These are phyloP conservation scores for Pyrochroa serraticornis DNA, from an alignment of 2,888 invertebrate species.

Conservation along the genomic window DNA sequence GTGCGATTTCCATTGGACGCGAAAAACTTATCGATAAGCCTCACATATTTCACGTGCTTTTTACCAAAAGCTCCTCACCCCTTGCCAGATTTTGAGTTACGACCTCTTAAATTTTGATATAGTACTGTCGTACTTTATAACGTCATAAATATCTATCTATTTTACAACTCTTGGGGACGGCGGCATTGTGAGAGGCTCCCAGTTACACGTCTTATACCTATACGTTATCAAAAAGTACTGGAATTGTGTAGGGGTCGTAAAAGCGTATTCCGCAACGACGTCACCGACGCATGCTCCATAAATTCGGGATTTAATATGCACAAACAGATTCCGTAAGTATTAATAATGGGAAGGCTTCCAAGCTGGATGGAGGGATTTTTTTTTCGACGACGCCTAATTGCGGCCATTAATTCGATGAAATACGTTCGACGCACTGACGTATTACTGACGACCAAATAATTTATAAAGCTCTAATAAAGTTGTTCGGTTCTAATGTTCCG, in stretches of 20 bases:
- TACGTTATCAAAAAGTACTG: too few relatives aligned
- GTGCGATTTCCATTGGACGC: background rate
- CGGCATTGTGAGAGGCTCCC: conserved; percentile 7
- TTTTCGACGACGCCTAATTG: conserved; percentile 2
- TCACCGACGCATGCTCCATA: conserved; percentile 4
- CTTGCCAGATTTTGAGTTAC: conserved; percentile 35
- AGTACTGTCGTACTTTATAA: conserved; percentile 37
- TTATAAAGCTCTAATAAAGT: conserved; percentile 1
- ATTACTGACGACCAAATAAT: too few relatives aligned
- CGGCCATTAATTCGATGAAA: background rate
- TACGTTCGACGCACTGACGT: too few relatives aligned
- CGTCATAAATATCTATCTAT: conserved; percentile 41
- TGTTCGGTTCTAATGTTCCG: conserved; percentile 2
- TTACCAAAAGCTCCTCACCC: background rate
- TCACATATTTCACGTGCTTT: conserved; percentile 7
- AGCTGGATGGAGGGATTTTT: background rate
- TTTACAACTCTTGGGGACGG: conserved; percentile 23
- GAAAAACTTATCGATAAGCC: conserved; percentile 1
- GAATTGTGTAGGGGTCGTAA: too few relatives aligned
- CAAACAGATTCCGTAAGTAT: background rate
- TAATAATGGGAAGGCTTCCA: background rate
- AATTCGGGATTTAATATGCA: background rate
- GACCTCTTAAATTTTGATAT: conserved; percentile 40
- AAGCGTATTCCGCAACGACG: too few relatives aligned
- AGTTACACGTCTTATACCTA: background rate